Evolutionary conservation across 2,113 vertebrate species (phyloP), one percentile per base, ranked within the genome.

Genomic region (Ifrita kowaldi): DNA sequence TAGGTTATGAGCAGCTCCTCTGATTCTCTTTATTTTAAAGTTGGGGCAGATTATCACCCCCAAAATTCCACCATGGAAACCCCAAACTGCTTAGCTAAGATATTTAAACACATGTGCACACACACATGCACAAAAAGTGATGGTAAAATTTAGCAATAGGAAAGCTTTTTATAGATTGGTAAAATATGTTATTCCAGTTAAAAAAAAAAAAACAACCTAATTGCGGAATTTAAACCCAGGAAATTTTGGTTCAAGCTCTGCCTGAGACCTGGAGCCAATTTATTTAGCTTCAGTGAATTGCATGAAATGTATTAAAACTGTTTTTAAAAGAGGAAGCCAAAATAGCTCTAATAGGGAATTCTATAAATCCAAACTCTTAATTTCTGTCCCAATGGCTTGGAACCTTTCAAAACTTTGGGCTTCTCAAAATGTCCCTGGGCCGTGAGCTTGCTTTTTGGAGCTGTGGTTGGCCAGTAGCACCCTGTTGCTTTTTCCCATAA

Each of bases 401-500:
- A 84, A 59, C 32, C 44, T 14, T 86, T 77, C 23, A 52, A 68
- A 92, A 42, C 21, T 42, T 24, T 6, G 28, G 76, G 44, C 21
- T 84, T 69, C 80, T 74, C 37, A 74, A 41, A 86, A 39, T 55
- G 37, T 44, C 42, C n/a, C 37, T 33, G 14, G 32, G 55, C 15
- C n/a, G 13, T 16, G 27, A 82, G 18, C 23, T n/a, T 87, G 28
- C 8, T 32, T 41, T 46, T 46, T 39, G 65, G 52, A 62, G 13
- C 5, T 52, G 11, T 20, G 28, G 9, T 80, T 57, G 52, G 41
- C 32, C 65, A 56, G 46, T 73, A 42, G 37, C 21, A 52, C 10
- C 22, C n/a, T 2, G 0, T 39, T 8, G 0, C 28, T 35, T 53
- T 76, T 76, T 42, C 30, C 42, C 13, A 0, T 49, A 60, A 0